Evolutionary conservation across 1,140 invertebrate species (phyloP).

Genomic region (Daktulosphaira vitifoliae): DNA sequence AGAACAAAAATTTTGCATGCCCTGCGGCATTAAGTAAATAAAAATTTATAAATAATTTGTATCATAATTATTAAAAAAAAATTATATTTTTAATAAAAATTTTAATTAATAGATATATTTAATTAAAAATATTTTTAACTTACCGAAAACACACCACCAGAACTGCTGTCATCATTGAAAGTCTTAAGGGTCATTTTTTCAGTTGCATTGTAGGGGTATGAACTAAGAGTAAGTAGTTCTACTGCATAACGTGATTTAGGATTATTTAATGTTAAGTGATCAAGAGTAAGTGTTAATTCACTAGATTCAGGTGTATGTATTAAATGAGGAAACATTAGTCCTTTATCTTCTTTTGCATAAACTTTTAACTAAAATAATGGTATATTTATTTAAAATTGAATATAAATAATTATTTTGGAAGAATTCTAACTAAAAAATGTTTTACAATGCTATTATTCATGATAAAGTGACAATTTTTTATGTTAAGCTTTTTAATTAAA

Average conservation of each 20-base stretch:
- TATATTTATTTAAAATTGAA: no score
- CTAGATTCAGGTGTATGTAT: slow-evolving; percentile 23
- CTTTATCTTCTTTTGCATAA: slow-evolving; percentile 15
- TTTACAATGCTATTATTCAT: no score
- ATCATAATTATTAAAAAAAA: no score
- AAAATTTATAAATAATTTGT: no score
- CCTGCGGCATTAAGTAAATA: no score
- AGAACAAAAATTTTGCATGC: no score
- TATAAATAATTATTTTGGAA: no score
- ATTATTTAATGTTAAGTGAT: slow-evolving; percentile 1
- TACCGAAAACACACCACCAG: slow-evolving; percentile 13
- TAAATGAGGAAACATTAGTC: slow-evolving; percentile 3
- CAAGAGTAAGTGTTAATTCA: slow-evolving; percentile 17
- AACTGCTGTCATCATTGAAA: slow-evolving; percentile 5
- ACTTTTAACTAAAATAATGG: slow-evolving; percentile 26
- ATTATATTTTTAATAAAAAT: no score
- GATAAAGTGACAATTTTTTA: no score
- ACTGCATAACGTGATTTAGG: slow-evolving; percentile 13
- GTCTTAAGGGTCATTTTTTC: background rate
- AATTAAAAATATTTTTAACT: background rate
- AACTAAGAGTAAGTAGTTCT: slow-evolving; percentile 10
- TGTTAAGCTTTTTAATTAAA: no score
- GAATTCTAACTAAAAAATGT: no score
- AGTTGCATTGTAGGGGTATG: slow-evolving; percentile 8
- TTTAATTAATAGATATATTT: no score